These are phyloP conservation scores for Bombus turneri DNA, from an alignment of 1,140 invertebrate genomes.

Conservation along the genomic window DNA sequence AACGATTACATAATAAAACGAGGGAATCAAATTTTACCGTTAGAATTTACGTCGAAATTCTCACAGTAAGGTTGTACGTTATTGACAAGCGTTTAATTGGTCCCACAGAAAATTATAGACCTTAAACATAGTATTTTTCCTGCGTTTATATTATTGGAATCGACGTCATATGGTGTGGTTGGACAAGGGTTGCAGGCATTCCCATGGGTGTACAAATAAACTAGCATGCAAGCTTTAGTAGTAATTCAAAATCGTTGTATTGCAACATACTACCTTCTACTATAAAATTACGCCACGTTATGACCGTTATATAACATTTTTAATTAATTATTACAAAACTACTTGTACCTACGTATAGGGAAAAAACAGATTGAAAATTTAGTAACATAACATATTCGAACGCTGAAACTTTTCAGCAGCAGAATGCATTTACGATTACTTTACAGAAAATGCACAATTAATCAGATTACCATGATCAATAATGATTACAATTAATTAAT, in stretches of 20 bases:
- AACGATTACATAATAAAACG: background rate
- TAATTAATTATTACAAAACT: too few species aligned
- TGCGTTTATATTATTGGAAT: slow-evolving; percentile 56
- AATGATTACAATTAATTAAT: too few species aligned
- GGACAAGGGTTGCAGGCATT: slow-evolving; percentile 2
- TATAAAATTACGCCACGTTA: too few species aligned
- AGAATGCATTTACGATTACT: too few species aligned
- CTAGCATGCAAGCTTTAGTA: background rate
- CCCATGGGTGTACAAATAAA: slow-evolving; percentile 19
- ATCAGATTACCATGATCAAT: too few species aligned
- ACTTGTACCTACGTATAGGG: too few species aligned
- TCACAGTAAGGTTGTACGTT: slow-evolving; percentile 58
- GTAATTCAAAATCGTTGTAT: background rate
- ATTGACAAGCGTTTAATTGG: slow-evolving; percentile 58
- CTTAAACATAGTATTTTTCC: slow-evolving; percentile 62
- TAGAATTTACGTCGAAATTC: slow-evolving; percentile 50
- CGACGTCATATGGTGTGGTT: slow-evolving; percentile 68
- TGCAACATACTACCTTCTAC: too few species aligned
- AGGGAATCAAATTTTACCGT: background rate
- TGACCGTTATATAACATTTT: too few species aligned
- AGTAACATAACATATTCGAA: too few species aligned
- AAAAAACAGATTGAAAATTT: too few species aligned
- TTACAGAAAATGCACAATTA: too few species aligned
- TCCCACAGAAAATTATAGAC: slow-evolving; percentile 73
- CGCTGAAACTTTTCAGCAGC: too few species aligned